Evolutionary conservation across 2,888 invertebrate genomes (phyloP).

Genomic region (Callyntrura guangdongensis): DNA sequence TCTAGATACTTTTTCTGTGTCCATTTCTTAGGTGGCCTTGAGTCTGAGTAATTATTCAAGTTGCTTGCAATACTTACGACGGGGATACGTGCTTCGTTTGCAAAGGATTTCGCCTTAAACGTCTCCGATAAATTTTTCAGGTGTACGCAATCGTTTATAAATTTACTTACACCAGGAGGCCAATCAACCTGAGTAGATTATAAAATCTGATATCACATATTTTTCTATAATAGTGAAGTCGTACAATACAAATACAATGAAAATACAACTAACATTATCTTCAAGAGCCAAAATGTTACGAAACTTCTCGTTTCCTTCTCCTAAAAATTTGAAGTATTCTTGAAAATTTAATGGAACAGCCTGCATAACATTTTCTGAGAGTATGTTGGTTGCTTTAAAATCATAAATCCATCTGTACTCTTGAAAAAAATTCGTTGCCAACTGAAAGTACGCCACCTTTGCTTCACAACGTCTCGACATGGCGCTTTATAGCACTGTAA

Average conservation of each 20-base stretch:
- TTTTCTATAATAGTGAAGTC: neutral
- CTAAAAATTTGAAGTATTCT: conserved; percentile 47
- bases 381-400: conserved; percentile 78
- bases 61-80: neutral
- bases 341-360: conserved; percentile 64
- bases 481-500: conserved; percentile 39
- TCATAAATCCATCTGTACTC: conserved; percentile 78
- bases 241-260: neutral
- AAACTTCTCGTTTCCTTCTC: conserved; percentile 62
- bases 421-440: conserved; percentile 59
- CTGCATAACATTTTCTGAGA: conserved; percentile 39
- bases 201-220: neutral
- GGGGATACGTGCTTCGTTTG: neutral
- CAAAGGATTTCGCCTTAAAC: neutral
- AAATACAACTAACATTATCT: conserved; percentile 59
- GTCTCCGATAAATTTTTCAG: conserved; percentile 35
- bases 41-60: neutral
- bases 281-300: conserved; percentile 64
- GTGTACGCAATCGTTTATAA: conserved; percentile 43
- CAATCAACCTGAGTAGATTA: conserved; percentile 58
- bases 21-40: conserved; percentile 76
- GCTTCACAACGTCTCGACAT: conserved; percentile 47
- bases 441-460: neutral
- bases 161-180: conserved; percentile 54
- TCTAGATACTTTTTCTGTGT: conserved; percentile 78